Evolutionary conservation across 2,888 invertebrate species (phyloP), one percentile per base, ranked within the genome.

Genomic region (Microctonus aethiopoides): DNA sequence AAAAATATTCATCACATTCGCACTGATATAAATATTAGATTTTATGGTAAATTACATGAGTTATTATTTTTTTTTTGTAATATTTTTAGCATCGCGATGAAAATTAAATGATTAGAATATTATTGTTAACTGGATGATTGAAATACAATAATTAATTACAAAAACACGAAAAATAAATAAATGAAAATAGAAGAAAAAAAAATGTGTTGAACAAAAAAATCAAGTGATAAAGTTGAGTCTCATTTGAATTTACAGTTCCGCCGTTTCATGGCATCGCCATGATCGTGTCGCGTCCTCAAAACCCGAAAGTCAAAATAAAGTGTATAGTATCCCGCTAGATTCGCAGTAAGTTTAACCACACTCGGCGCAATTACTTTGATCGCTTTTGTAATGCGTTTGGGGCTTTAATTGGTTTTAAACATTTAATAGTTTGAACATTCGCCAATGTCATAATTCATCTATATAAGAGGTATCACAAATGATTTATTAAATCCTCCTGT

Each of bases 271-370:
- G 79, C 79, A 77, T 78, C 80, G 78, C 77, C 79, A 79, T 80
- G 76, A 78, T 76, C 77, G 75, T 73, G 77, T 76, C 78, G 77
- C 77, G 75, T 74, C 78, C 77, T 77, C 79, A 74, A 77, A 80
- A 77, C 79, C 76, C 75, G 79, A 81, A 80, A 79, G 78, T 79
- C 78, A 76, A 76, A 80, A 76, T 81, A 82, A 81, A 78, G 76
- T 82, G 78, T 82, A 81, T 83, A 81, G 79, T 78, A 77, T 83
- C 79, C 78, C 80, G 75, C 78, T 81, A 80, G 79, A 81, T 74
- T 76, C 80, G 75, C 79, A 83, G 82, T 83, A 81, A 83, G 81
- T 83, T 74, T 78, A 69, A 68, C 65, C 16, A 68, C 29, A 72
- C 63, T 56, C 57, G 64, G 71, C 68, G 71, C 56, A 71, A 72